These are phyloP conservation scores for Oophaga pumilio DNA, from an alignment of 2,113 vertebrate genomes.

Conservation along the genomic window DNA sequence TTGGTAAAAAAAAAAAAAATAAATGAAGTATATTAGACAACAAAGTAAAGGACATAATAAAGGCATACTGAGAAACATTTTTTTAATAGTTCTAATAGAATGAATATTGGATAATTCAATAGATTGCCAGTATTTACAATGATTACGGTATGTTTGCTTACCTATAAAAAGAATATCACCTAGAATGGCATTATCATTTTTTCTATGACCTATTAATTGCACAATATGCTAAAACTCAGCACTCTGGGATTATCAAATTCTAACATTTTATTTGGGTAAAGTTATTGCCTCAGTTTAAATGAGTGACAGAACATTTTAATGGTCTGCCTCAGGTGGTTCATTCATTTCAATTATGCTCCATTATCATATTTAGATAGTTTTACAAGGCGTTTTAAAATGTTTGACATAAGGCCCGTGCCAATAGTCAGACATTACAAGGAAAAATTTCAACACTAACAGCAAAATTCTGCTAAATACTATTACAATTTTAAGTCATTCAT, in stretches of 20 bases:
- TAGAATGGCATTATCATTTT: not conserved
- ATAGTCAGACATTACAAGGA: constrained; percentile 15
- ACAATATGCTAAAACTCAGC: not conserved
- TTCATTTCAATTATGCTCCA: constrained; percentile 33
- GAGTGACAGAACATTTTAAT: constrained; percentile 5
- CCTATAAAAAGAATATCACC: too few relatives aligned
- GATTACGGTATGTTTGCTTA: too few relatives aligned
- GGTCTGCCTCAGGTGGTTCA: constrained; percentile 2
- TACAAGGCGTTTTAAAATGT: constrained; percentile 22
- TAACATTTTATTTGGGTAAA: not conserved
- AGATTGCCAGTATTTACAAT: too few relatives aligned
- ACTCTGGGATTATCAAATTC: not conserved
- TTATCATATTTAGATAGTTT: constrained; percentile 41
- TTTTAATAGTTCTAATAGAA: too few relatives aligned
- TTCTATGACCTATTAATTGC: not conserved
- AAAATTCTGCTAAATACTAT: constrained; percentile 51
- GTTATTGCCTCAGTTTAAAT: not conserved
- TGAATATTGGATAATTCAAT: too few relatives aligned
- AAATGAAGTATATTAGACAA: too few relatives aligned
- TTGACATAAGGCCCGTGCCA: constrained; percentile 22
- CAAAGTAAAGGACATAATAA: too few relatives aligned
- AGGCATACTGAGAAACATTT: too few relatives aligned
- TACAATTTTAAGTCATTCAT: constrained; percentile 48
- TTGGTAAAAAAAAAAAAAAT: too few relatives aligned
- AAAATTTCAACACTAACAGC: constrained; percentile 5